Evolutionary conservation across 2,797 vertebrate species (phyloP), one percentile per base, ranked within the genome.

Genomic region (Siniperca undulata): DNA sequence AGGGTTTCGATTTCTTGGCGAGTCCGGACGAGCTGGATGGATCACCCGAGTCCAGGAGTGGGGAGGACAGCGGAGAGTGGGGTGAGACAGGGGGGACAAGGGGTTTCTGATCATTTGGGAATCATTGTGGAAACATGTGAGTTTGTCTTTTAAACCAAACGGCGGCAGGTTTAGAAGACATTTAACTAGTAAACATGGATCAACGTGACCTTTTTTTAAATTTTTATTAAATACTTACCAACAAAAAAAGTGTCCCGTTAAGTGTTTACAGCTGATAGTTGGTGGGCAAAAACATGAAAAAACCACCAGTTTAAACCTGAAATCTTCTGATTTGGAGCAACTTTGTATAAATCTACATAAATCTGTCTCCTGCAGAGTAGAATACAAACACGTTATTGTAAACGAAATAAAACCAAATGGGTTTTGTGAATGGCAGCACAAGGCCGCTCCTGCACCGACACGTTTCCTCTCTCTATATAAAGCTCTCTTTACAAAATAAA

Each of bases 1-100:
- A 98, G 87, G 97, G 97, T 2, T 99, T 99, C 85, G 98, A 99
- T 86, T 99, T 99, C 91, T 87, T 99, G 90, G 95, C 92, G 65
- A 93, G 96, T 65, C 95, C 95, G 4, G 98, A 99, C 68, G 97
- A 98, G 89, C 95, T 96, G 92, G 97, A 98, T 58, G 90, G 82
- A 0, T 88, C 94, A 0, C 94, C 78, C 0, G 97, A 97, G 74
- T 96, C 96, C 0, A 93, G 96, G 91, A 96, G 74, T 46, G 95
- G 95, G 22, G 97, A 98, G 77, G 97, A 91, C 73, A 67, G 81
- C 17, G 86, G 82, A 2, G 89, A 88, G 50, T 91, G 88, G 89
- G 89, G 86, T 91, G 74, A 91, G 89, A 71, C 12, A 2, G 24
- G 3, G 30, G 30, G 30, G 30, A n/a, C 4, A 12, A 19, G 19